phyloP scores from a whole-genome alignment of 2,888 invertebrate species.

The Ormyrus rosae region DNA sequence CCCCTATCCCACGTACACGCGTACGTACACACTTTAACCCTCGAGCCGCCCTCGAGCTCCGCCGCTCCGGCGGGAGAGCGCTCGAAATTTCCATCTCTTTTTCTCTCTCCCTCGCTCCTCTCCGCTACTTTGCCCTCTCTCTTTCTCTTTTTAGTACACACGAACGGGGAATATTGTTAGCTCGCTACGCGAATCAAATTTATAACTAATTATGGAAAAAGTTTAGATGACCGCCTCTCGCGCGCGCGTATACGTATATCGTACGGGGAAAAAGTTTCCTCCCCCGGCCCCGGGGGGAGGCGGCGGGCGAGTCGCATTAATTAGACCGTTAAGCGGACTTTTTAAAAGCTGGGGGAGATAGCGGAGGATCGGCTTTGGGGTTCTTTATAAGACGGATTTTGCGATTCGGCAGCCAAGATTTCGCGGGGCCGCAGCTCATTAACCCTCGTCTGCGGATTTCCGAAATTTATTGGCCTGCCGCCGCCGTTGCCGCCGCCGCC shows the following conservation, averaged over 20 bases:
- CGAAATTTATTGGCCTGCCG: constrained; percentile 55
- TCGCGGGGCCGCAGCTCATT: constrained; percentile 53
- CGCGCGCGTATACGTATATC: no score
- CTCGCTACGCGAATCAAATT: constrained; percentile 70
- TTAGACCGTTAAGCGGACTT: constrained; percentile 66
- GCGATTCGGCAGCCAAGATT: constrained; percentile 37
- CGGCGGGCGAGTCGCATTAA: constrained; percentile 66
- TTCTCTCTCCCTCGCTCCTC: constrained; percentile 45
- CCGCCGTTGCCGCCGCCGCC: neutral
- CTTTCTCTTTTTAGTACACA: constrained; percentile 21
- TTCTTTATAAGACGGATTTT: constrained; percentile 18
- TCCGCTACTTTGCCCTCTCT: constrained; percentile 1
- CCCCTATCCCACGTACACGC: neutral
- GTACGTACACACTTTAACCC: constrained; percentile 39
- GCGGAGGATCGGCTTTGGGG: neutral
- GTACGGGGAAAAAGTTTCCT: constrained; percentile 56
- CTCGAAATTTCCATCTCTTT: constrained; percentile 55
- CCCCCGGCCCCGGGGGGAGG: constrained; percentile 52
- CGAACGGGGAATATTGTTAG: constrained; percentile 69
- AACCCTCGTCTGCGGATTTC: constrained; percentile 58
- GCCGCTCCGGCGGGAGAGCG: constrained; percentile 4
- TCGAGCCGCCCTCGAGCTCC: constrained; percentile 44
- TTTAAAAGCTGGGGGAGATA: constrained; percentile 46
- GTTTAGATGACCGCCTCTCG: constrained; percentile 64
- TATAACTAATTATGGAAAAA: constrained; percentile 74